phyloP scores from a whole-genome alignment of 2,797 vertebrate species.

The Catostomus latipinnis region DNA sequence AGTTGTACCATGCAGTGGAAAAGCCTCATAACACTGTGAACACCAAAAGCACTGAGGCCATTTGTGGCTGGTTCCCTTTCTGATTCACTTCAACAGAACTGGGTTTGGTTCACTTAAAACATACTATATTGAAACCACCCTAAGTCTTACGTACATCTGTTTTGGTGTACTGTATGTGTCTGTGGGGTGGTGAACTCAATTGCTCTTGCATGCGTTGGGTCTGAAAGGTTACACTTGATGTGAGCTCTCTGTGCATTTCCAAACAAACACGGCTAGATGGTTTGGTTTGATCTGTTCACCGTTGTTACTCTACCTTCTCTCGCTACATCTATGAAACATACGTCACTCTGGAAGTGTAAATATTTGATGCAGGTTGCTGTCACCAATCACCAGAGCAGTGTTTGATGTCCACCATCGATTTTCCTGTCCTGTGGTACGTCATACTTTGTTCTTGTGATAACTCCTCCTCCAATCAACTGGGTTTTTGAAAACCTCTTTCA shows the following conservation, averaged over 20 bases:
- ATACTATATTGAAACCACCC: too few relatives aligned
- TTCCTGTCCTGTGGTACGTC: conserved; percentile 43
- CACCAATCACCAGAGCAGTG: conserved; percentile 44
- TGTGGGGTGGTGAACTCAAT: conserved; percentile 3
- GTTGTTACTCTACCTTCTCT: conserved; percentile 54
- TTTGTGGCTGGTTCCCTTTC: too few relatives aligned
- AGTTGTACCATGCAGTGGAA: too few relatives aligned
- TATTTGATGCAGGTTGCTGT: conserved; percentile 68
- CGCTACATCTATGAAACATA: conserved; percentile 61
- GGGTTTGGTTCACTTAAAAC: too few relatives aligned
- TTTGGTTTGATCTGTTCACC: conserved; percentile 39
- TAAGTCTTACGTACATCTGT: too few relatives aligned
- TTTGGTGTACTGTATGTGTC: too few relatives aligned
- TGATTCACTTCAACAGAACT: too few relatives aligned
- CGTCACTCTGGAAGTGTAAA: conserved; percentile 73
- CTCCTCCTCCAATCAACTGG: conserved; percentile 35
- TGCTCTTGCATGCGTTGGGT: conserved; percentile 4
- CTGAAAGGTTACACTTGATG: conserved; percentile 36
- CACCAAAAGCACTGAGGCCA: too few relatives aligned
- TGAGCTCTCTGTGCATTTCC: conserved; percentile 35
- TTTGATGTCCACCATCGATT: conserved; percentile 50
- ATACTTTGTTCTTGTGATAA: conserved; percentile 43
- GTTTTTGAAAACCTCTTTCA: conserved; percentile 22
- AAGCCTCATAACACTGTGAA: too few relatives aligned
- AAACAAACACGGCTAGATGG: conserved; percentile 46